These are phyloP conservation scores for Hirtodrosophila duncani DNA, from an alignment of 2,888 invertebrate species.

Conservation along the genomic window DNA sequence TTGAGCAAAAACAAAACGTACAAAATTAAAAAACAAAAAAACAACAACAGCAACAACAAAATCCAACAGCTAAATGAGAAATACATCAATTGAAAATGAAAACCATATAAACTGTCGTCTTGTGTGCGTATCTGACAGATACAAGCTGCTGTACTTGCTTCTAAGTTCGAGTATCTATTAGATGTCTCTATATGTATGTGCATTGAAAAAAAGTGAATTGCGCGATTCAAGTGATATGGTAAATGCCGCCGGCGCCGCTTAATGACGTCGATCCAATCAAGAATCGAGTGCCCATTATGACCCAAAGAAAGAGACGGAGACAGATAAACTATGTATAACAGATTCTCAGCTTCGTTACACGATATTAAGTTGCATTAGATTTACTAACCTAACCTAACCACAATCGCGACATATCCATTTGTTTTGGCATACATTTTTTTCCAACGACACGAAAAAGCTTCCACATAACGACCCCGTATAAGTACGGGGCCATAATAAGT, in stretches of 20 bases:
- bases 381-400: constrained; percentile 1
- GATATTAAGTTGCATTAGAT: constrained; percentile 2
- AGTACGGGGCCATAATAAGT: no score
- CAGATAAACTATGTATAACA: no score
- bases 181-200: constrained; percentile 1
- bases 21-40: constrained; percentile 4
- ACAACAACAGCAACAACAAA: neutral
- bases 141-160: no score
- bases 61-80: neutral
- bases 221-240: no score
- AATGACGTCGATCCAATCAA: constrained; percentile 1
- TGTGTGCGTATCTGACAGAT: constrained; percentile 23
- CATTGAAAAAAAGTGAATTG: no score
- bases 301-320: neutral
- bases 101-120: constrained; percentile 41
- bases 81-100: constrained; percentile 62
- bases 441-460: constrained; percentile 20
- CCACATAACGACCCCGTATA: constrained; percentile 64
- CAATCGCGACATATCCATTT: constrained; percentile 16
- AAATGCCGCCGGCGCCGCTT: constrained; percentile 7
- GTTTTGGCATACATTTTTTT: constrained; percentile 20
- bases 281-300: neutral
- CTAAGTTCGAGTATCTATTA: no score
- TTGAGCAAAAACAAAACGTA: constrained; percentile 26
- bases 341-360: no score